These are phyloP conservation scores for Pipistrellus pipistrellus DNA, from an alignment of 2,797 vertebrate species.

Conservation along the genomic window DNA sequence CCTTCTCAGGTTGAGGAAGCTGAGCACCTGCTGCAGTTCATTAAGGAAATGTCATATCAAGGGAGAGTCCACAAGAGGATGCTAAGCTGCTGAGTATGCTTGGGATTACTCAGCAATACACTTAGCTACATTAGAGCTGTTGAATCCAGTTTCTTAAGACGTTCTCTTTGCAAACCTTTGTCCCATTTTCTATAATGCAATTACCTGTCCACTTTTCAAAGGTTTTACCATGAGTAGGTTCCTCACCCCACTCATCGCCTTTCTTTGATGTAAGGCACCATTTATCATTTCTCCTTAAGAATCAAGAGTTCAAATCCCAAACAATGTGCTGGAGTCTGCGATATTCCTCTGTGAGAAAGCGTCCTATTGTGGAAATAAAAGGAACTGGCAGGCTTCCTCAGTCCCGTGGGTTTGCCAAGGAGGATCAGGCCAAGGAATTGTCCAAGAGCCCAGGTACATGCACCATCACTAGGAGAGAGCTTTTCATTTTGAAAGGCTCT, in stretches of 20 bases:
- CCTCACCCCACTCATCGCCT: neutral
- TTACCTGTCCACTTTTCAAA: neutral
- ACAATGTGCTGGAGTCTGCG: neutral
- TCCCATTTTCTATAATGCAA: neutral
- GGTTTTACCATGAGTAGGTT: neutral
- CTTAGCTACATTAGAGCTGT: slow-evolving; percentile 6
- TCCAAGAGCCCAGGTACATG: neutral
- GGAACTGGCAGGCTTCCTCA: neutral
- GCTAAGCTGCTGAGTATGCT: neutral
- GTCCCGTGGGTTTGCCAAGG: neutral
- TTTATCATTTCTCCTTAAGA: neutral
- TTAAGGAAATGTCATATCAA: neutral
- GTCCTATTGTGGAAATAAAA: neutral
- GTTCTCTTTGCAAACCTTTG: neutral
- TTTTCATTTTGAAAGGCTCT: neutral
- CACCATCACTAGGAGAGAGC: neutral
- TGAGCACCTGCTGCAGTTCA: neutral
- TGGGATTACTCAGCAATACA: neutral
- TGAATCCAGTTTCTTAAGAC: neutral
- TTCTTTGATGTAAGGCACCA: neutral
- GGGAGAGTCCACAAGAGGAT: neutral
- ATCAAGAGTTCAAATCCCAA: neutral
- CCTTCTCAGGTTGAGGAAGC: neutral
- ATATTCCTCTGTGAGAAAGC: neutral
- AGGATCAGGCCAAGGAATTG: neutral